Evolutionary conservation across 2,888 invertebrate species (phyloP).

Genomic region (Acanthococcus lagerstroemiae): DNA sequence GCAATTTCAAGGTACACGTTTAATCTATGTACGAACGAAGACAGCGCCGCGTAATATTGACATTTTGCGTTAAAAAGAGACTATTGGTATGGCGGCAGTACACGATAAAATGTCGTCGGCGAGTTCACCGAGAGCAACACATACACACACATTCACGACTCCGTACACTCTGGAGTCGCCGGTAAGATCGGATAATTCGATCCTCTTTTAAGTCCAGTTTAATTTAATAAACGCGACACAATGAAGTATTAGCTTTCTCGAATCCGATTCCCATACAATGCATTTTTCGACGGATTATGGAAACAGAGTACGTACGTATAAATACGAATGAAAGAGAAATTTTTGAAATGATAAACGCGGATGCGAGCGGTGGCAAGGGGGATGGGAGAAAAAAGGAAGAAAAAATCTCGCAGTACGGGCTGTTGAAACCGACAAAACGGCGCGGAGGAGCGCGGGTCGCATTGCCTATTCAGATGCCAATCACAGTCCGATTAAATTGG

Average conservation of each 20-base stretch:
- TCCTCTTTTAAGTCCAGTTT: neutral
- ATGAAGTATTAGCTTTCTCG: neutral
- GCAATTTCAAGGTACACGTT: too few relatives aligned
- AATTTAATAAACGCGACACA: neutral
- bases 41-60: too few relatives aligned
- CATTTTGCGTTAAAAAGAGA: too few relatives aligned
- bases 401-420: too few relatives aligned
- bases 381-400: too few relatives aligned
- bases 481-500: conserved; percentile 26
- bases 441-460: conserved; percentile 16
- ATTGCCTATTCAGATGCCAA: conserved; percentile 26
- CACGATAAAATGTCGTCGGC: too few relatives aligned
- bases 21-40: too few relatives aligned
- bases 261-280: conserved; percentile 5
- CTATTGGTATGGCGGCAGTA: too few relatives aligned
- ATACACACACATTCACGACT: too few relatives aligned
- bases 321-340: neutral
- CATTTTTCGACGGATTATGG: conserved; percentile 26
- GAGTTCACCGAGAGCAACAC: too few relatives aligned
- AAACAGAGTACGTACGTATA: neutral
- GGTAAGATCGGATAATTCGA: too few relatives aligned
- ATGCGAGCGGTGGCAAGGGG: neutral
- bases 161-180: too few relatives aligned
- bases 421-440: neutral
- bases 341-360: neutral